Base-by-base conservation (phyloP, 2,888 invertebrate genomes). In the Zeuzera pyrina region DNA sequence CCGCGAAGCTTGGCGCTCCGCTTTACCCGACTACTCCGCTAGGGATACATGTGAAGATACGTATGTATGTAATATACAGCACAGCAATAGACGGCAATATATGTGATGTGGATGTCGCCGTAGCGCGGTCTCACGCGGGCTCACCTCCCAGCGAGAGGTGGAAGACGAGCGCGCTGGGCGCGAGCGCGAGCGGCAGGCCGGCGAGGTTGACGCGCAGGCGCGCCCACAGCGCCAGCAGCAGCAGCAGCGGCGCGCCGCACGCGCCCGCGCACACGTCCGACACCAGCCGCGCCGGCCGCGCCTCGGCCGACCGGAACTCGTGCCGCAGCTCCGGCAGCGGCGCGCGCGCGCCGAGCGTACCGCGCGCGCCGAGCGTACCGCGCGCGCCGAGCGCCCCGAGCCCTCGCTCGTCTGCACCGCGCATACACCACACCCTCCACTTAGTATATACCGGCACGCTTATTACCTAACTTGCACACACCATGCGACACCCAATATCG, bases 211-310 rank as follows among this genome's bases (percentile, higher is more conserved):
- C 87, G 31, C 96, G 92, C 35, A 99, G 86, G 53, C 88, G 88
- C 0, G 87, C 84, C 98, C 98, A 99, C 83, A 96, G 84, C 47
- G 89, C 67, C 31, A 98, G 78, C 35, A 98, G 86, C 41, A 97
- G 64, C 33, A 96, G 77, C 40, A 98, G 85, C 15, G 97, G 95
- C 16, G 93, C 88, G 4, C 91, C 86, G 48, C 92, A 92, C 6
- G 97, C 84, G 16, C 86, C 88, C 31, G 97, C 96, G 84, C 98
- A 99, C 39, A 95, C 86, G 71, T 95, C 92, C 0, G 98, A 97
- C 33, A 99, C 90, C 25, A 90, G 65, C 22, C 90, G 90, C 19
- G 97, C 87, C 32, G 99, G 98, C 28, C 97, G 89, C 52, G 93
- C 90, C 69, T 98, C 98, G 1, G 98, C 92, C 57, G 88, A 87